Evolutionary conservation across 2,113 vertebrate species (phyloP).

Genomic region (Perca fluviatilis): DNA sequence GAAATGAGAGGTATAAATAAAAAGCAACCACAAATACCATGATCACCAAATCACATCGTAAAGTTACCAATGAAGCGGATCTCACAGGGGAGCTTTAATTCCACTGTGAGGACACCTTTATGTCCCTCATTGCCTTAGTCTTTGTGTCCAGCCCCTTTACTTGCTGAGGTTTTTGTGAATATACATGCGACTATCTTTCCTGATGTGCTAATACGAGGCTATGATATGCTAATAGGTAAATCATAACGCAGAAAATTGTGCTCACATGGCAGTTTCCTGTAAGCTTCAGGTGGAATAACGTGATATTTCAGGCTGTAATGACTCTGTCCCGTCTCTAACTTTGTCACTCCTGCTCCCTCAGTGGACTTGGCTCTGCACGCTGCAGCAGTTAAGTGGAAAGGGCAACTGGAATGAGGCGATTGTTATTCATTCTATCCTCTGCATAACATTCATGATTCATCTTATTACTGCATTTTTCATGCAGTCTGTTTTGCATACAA

Average conservation of each 20-base stretch:
- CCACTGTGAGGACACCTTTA: not conserved
- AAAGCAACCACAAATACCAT: not conserved
- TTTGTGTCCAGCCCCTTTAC: not conserved
- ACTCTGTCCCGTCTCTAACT: constrained; percentile 21
- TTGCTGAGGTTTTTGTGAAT: not conserved
- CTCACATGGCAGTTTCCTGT: not conserved
- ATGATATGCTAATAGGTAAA: constrained; percentile 37
- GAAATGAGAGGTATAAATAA: constrained; percentile 1
- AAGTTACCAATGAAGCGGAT: not conserved
- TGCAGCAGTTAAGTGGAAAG: constrained; percentile 34
- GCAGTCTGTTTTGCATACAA: constrained; percentile 36
- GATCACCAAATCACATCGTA: not conserved
- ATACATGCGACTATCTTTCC: not conserved
- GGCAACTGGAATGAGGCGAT: constrained; percentile 37
- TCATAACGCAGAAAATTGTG: constrained; percentile 31
- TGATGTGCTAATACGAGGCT: not conserved
- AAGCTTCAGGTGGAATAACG: constrained; percentile 23
- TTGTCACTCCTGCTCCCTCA: constrained; percentile 11
- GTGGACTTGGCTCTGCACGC: not conserved
- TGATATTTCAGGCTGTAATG: constrained; percentile 43
- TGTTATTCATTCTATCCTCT: constrained; percentile 45
- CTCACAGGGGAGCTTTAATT: not conserved
- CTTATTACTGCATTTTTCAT: constrained; percentile 44
- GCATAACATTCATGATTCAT: constrained; percentile 41
- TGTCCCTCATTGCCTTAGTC: not conserved